These are phyloP conservation scores for Acipenser oxyrinchus DNA, from an alignment of 2,797 vertebrate genomes.

Conservation along the genomic window DNA sequence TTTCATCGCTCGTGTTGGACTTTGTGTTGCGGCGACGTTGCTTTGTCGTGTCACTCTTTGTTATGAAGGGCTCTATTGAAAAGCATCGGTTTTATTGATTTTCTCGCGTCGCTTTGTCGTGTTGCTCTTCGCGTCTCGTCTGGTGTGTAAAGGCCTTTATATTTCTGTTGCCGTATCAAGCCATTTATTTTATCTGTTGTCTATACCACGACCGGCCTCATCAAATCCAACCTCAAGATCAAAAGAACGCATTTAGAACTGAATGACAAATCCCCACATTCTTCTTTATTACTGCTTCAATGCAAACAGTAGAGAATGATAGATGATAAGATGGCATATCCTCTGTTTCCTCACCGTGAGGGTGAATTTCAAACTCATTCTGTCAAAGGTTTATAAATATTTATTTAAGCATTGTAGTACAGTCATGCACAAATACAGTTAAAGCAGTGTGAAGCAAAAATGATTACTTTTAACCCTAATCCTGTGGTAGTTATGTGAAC, in stretches of 20 bases:
- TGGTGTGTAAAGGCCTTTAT: no score
- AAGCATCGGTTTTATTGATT: no score
- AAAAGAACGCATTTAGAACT: slow-evolving; percentile 7
- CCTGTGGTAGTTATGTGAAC: slow-evolving; percentile 20
- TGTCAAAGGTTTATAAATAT: slow-evolving; percentile 51
- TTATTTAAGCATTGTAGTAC: slow-evolving; percentile 46
- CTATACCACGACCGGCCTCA: neutral
- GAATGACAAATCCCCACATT: slow-evolving; percentile 21
- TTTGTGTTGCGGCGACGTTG: no score
- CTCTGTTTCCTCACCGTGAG: slow-evolving; percentile 34
- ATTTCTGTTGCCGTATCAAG: no score
- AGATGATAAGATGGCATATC: slow-evolving; percentile 22
- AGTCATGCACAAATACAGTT: slow-evolving; percentile 45
- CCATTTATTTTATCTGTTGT: no score
- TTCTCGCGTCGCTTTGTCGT: no score
- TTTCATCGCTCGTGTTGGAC: no score
- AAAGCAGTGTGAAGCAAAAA: slow-evolving; percentile 34
- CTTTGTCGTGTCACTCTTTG: no score
- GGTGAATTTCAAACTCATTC: slow-evolving; percentile 28
- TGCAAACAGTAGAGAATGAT: slow-evolving; percentile 24
- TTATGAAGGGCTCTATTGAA: no score
- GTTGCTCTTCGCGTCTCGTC: no score
- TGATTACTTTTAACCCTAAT: slow-evolving; percentile 41
- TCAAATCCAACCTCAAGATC: neutral
- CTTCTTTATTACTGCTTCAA: slow-evolving; percentile 24